Evolutionary conservation across 2,888 invertebrate genomes (phyloP), one percentile per base, ranked within the genome.

Genomic region (Meliscaeva auricollis): DNA sequence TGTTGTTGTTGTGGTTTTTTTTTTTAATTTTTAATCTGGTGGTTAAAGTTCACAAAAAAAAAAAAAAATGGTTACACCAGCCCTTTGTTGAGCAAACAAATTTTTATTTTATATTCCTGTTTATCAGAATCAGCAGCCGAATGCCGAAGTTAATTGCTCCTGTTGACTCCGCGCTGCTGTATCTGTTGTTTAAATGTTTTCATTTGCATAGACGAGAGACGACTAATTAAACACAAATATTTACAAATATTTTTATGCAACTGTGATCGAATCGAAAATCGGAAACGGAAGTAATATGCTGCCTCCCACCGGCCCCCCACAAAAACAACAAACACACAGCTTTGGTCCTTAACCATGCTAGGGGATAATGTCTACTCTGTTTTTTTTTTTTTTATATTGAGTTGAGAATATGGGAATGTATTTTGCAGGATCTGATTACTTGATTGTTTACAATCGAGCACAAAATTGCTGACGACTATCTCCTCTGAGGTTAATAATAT

Each of bases 201-300:
- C 60, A 38, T 52, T 68, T 46, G 66, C 26, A 54, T 48, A 72
- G 48, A 44, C 50, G 44, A 54, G 41, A 72, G 48, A 44, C 50
- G 44, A 70, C 83, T 83, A 83, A 83, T 83, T 83, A 74, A 83
- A 83, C 68, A 58, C 70, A 79, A 84, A 84, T 84, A 84, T 84
- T 84, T 70, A 70, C 79, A 75, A 58, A 58, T 76, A 54, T 74
- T 79, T 78, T 50, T 79, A 58, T 26, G 48, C 64, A 74, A 46
- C 35, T 41, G 9, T 52, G 48, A 38, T 35, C 62, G 56, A 38
- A n/a, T n/a, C n/a, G n/a, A 48, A 38, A 52, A 52, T 48, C 69
- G 35, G 72, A 62, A 77, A 58, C 50, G 50, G 72, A 68, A 73
- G 60, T 77, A 54, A 72, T 38, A 56, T 41, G 22, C 15, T 35